phyloP scores from a whole-genome alignment of 1,140 invertebrate genomes.

The Pollicipes pollicipes region DNA sequence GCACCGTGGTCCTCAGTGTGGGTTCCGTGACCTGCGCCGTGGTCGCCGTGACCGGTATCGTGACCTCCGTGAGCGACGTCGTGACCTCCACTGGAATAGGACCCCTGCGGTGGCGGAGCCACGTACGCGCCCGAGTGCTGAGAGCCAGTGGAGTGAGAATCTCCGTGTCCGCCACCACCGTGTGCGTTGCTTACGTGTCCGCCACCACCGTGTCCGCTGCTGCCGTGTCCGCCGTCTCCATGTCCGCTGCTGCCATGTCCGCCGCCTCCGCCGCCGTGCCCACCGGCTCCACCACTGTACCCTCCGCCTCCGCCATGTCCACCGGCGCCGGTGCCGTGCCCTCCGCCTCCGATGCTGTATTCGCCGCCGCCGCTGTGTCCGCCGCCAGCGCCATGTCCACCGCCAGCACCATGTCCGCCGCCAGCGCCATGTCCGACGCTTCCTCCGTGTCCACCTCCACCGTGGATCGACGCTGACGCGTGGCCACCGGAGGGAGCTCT shows the following conservation, averaged over 20 bases:
- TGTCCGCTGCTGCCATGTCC: not conserved
- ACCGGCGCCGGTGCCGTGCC: not conserved
- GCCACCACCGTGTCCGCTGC: too few species aligned
- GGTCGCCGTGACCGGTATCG: not conserved
- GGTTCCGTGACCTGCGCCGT: too few species aligned
- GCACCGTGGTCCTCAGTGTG: too few species aligned
- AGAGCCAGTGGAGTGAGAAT: not conserved
- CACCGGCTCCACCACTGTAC: not conserved
- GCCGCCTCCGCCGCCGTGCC: not conserved
- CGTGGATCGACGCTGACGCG: too few species aligned
- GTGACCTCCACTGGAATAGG: not conserved
- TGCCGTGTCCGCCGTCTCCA: too few species aligned
- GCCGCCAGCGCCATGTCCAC: not conserved
- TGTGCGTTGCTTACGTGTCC: too few species aligned
- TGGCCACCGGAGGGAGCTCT: too few species aligned
- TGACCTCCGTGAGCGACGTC: not conserved
- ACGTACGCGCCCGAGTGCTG: not conserved
- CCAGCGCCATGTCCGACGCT: not conserved
- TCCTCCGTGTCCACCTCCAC: too few species aligned
- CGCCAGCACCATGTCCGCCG: not conserved
- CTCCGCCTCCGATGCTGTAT: not conserved
- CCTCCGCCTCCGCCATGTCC: not conserved
- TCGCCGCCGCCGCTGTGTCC: not conserved
- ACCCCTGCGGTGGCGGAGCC: not conserved
- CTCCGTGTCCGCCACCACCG: not conserved